These are phyloP conservation scores for Phalloptychus januarius DNA, from an alignment of 2,797 vertebrate species.

Conservation along the genomic window DNA sequence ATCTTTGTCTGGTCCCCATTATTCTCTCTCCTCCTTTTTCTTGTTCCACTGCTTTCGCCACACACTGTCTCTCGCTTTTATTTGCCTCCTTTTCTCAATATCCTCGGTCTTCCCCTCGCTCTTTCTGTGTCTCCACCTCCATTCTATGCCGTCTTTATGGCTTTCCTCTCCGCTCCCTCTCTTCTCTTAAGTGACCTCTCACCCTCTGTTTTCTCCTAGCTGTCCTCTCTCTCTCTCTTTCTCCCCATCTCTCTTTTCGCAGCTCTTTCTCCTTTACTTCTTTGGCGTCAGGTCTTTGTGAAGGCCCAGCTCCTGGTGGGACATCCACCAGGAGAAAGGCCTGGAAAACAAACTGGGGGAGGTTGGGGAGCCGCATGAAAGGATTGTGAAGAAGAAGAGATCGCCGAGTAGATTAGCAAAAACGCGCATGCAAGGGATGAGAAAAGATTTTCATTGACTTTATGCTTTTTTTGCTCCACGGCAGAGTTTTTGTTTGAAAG, in stretches of 20 bases:
- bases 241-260: constrained; percentile 56
- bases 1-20: constrained; percentile 69
- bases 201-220: constrained; percentile 63
- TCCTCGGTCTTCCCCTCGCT: constrained; percentile 45
- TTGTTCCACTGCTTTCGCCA: constrained; percentile 56
- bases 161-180: constrained; percentile 40
- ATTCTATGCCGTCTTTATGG: constrained; percentile 57
- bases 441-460: neutral
- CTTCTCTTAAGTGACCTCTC: constrained; percentile 65
- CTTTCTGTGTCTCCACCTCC: constrained; percentile 48
- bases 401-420: neutral
- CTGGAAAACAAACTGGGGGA: constrained; percentile 66
- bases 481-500: neutral
- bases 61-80: constrained; percentile 46
- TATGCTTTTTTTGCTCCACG: neutral
- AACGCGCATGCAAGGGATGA: neutral
- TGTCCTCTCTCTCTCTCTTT: constrained; percentile 53
- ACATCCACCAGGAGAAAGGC: constrained; percentile 54
- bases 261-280: constrained; percentile 64
- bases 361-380: constrained; percentile 27
- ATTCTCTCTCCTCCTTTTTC: constrained; percentile 52
- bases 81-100: constrained; percentile 57
- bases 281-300: constrained; percentile 70
- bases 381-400: constrained; percentile 12
- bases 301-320: constrained; percentile 63